Base-by-base conservation (phyloP, 2,797 vertebrate species). In the Neopelma chrysocephalum region DNA sequence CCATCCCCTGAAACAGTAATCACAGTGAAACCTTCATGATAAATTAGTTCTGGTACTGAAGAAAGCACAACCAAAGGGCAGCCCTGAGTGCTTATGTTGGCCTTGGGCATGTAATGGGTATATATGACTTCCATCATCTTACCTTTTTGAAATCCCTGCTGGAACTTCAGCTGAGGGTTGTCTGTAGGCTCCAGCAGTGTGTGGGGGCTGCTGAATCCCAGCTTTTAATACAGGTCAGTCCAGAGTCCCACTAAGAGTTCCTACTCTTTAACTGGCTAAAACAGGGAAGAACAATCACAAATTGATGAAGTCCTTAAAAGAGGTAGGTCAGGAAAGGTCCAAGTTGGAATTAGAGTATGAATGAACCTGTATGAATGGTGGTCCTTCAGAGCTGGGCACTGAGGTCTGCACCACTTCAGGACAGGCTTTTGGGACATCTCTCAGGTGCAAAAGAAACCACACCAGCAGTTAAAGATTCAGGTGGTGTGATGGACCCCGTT, bases 181-280 rank as follows among this genome's bases (percentile, higher is more conserved):
- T 56, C 60, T 50, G 12, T 27, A 62, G 36, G 47, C 29, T 72
- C 22, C 51, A 15, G 17, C 0, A 3, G 12, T 0, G 0, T 50
- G 9, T 1, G 0, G 26, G 8, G 8, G 15, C 16, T 71, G 70
- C 65, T 82, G 36, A 51, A 56, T 56, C 34, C 21, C 54, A 70
- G 10, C 29, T 78, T 84, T 53, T 82, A 43, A 19, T 29, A 29
- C 58, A 51, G 27, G 40, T 62, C 53, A 43, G 32, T 25, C 38
- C 34, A 65, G 47, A 73, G 38, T 23, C 40, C 57, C 36, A 15
- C 22, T 19, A 40, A 34, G 32, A 66, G 34, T 27, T 80, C 15
- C 27, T 53, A 32, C 43, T 62, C 34, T 38, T 70, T 8, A 82
- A 34, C 12, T 4, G 2, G 56, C 34, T 62, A 45, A 50, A 84